Conservation (phyloP, 2,888 invertebrate genomes). For the Alcis repandata region DNA sequence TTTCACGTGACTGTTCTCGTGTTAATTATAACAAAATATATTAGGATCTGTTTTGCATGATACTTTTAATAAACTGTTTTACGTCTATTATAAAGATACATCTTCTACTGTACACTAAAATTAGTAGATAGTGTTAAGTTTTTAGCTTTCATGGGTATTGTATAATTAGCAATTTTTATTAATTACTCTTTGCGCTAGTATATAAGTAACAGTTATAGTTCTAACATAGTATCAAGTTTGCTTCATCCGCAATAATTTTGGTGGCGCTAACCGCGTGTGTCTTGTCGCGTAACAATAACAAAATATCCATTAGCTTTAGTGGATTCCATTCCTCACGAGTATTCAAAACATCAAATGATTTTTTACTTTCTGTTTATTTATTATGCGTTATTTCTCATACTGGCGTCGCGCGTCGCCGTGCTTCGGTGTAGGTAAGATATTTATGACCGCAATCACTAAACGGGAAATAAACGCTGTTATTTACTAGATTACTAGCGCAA, state of each 20-base stretch:
- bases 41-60: no score
- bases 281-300: constrained; percentile 85
- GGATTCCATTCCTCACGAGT: constrained; percentile 65
- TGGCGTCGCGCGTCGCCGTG: background rate
- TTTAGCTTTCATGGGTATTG: no score
- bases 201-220: background rate
- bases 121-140: no score
- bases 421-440: constrained; percentile 28
- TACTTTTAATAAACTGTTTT: no score
- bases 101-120: no score
- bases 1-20: no score
- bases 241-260: constrained; percentile 43
- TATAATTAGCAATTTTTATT: no score
- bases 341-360: constrained; percentile 55
- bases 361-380: constrained; percentile 48
- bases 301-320: constrained; percentile 86
- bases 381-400: constrained; percentile 36
- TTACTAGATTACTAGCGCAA: constrained; percentile 38
- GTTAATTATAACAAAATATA: no score
- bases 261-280: constrained; percentile 85
- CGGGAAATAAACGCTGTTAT: constrained; percentile 50
- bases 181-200: no score
- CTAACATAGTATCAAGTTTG: constrained; percentile 60
- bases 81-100: no score
- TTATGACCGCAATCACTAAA: constrained; percentile 36